phyloP scores from a whole-genome alignment of 2,797 vertebrate genomes.

The Takifugu rubripes region DNA sequence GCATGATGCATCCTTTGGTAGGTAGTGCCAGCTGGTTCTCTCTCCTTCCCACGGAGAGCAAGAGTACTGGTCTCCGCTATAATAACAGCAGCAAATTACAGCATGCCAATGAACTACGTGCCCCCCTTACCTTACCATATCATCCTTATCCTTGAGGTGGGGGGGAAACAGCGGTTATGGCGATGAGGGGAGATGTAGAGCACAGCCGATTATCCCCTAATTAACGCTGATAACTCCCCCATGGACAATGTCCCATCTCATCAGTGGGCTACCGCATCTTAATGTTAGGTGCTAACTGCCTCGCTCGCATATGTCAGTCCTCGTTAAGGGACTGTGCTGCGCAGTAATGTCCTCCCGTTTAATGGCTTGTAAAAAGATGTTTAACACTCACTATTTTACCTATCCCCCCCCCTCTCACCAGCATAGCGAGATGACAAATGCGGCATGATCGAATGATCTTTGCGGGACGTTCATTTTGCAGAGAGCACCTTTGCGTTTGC shows the following conservation, averaged over 20 bases:
- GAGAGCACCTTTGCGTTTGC: constrained; percentile 42
- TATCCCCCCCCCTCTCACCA: constrained; percentile 58
- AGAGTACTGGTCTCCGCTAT: constrained; percentile 38
- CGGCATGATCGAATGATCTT: constrained; percentile 65
- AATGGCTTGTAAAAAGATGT: constrained; percentile 99
- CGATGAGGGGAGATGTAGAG: constrained; percentile 71
- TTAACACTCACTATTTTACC: constrained; percentile 95
- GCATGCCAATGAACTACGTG: constrained; percentile 63
- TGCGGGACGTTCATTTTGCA: constrained; percentile 66
- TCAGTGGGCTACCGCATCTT: constrained; percentile 79
- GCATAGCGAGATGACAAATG: constrained; percentile 62
- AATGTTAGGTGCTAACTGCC: constrained; percentile 94
- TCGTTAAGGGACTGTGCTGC: constrained; percentile 89
- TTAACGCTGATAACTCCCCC: constrained; percentile 94
- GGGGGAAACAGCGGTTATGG: constrained; percentile 64
- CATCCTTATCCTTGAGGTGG: constrained; percentile 62
- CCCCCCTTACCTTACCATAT: constrained; percentile 55
- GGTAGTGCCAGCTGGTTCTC: constrained; percentile 44
- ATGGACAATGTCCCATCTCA: constrained; percentile 89
- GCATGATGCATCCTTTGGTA: constrained; percentile 29
- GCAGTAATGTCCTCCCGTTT: constrained; percentile 89
- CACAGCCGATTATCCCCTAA: constrained; percentile 89
- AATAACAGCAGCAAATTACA: constrained; percentile 64
- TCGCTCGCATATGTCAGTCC: constrained; percentile 97
- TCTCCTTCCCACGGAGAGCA: constrained; percentile 40